These are phyloP conservation scores for Hemicordylus capensis DNA, from an alignment of 2,113 vertebrate species.

Conservation along the genomic window DNA sequence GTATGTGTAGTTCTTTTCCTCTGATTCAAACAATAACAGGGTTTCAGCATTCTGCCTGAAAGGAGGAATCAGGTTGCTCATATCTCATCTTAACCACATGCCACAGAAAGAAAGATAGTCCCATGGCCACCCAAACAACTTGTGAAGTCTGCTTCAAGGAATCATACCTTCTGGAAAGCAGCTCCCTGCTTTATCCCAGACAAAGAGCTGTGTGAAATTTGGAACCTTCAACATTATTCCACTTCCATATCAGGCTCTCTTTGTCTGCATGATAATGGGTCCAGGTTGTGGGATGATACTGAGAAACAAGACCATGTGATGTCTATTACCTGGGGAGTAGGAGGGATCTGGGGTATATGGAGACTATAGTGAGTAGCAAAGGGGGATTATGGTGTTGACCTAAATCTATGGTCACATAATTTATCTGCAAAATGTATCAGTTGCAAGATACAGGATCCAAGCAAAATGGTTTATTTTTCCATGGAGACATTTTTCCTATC, in stretches of 20 bases:
- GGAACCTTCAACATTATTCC: slow-evolving; percentile 59
- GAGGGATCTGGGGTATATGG: not conserved
- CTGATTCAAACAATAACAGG: slow-evolving; percentile 49
- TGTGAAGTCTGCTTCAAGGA: slow-evolving; percentile 43
- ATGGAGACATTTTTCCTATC: too few relatives aligned
- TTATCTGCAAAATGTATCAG: not conserved
- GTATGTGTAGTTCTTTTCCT: slow-evolving; percentile 42
- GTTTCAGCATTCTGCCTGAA: slow-evolving; percentile 41
- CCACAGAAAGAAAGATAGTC: not conserved
- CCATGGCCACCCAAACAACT: slow-evolving; percentile 58
- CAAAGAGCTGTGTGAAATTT: slow-evolving; percentile 64
- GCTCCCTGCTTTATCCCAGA: not conserved
- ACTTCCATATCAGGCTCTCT: slow-evolving; percentile 37
- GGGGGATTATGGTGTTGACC: not conserved
- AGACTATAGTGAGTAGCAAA: not conserved
- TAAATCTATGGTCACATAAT: not conserved
- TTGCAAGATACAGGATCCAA: not conserved
- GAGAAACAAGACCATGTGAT: slow-evolving; percentile 39
- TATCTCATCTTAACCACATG: not conserved
- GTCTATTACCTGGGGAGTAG: not conserved
- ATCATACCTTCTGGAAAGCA: slow-evolving; percentile 53
- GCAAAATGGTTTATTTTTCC: not conserved
- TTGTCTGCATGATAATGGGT: slow-evolving; percentile 36
- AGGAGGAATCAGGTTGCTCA: slow-evolving; percentile 28
- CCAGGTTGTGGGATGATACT: slow-evolving; percentile 29